phyloP scores from a whole-genome alignment of 2,113 vertebrate genomes.

The Ceuthmochares aereus region DNA sequence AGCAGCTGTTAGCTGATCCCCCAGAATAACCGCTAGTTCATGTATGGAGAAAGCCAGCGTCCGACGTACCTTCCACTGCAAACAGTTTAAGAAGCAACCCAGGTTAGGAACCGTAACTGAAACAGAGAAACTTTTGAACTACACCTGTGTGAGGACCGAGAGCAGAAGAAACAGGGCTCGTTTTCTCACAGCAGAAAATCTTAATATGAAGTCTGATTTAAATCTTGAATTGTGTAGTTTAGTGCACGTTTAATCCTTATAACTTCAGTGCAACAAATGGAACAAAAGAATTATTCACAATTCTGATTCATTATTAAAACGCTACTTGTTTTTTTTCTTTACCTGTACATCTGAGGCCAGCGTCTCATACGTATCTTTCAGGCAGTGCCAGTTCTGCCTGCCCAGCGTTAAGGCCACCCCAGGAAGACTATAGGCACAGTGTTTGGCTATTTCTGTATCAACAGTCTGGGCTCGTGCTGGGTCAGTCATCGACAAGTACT shows the following conservation, averaged over 20 bases:
- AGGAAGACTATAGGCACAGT: constrained; percentile 77
- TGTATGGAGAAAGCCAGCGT: constrained; percentile 79
- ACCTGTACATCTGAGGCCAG: constrained; percentile 81
- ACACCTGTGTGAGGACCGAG: accelerated
- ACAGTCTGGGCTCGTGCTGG: constrained; percentile 78
- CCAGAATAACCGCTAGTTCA: constrained; percentile 78
- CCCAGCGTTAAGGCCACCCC: constrained; percentile 79
- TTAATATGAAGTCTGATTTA: not conserved
- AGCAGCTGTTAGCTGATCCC: constrained; percentile 78
- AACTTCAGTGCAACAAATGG: not conserved
- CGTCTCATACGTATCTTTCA: constrained; percentile 73
- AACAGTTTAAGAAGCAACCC: not conserved
- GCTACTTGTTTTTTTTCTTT: not conserved
- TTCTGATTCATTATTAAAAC: not conserved
- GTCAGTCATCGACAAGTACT: constrained; percentile 80
- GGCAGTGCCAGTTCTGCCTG: constrained; percentile 81
- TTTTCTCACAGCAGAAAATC: not conserved
- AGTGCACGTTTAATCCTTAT: accelerated
- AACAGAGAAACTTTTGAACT: not conserved
- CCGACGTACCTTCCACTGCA: constrained; percentile 79
- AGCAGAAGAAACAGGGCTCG: not conserved
- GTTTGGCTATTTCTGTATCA: constrained; percentile 78
- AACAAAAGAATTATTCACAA: not conserved
- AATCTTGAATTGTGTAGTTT: not conserved
- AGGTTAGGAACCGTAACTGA: not conserved